Percentiles rank a stretch among this genome's conserved stretches.
phyloP scores from a whole-genome alignment of 1,140 invertebrate species.

The Tribolium madens region DNA sequence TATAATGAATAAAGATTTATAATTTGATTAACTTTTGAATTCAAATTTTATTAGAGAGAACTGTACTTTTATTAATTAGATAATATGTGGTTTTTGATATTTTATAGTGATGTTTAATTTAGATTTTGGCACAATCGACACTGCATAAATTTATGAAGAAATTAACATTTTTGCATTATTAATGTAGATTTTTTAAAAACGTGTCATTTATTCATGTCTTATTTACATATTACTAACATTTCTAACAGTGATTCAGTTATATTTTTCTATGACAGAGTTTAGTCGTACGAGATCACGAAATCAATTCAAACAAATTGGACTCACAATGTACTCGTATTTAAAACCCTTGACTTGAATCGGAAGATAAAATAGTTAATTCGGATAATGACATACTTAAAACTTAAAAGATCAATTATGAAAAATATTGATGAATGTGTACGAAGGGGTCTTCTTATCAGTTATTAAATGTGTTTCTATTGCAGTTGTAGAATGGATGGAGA shows the following conservation, averaged over 20 bases:
- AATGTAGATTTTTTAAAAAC: background rate
- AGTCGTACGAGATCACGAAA: background rate
- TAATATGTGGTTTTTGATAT: too few relatives aligned
- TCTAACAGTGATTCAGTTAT: background rate
- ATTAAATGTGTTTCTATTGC: background rate
- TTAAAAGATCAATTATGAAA: background rate
- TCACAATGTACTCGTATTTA: too few relatives aligned
- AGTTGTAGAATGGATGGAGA: slow-evolving; percentile 20
- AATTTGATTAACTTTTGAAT: too few relatives aligned
- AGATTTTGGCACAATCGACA: too few relatives aligned
- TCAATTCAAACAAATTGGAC: background rate
- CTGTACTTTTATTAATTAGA: background rate
- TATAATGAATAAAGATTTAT: too few relatives aligned
- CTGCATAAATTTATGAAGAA: background rate
- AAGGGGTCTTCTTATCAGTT: background rate
- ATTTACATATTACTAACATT: background rate
- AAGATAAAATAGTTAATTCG: background rate
- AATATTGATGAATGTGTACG: background rate
- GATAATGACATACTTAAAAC: background rate
- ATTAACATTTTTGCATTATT: background rate
- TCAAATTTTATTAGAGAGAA: too few relatives aligned
- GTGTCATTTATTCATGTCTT: background rate
- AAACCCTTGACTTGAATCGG: background rate
- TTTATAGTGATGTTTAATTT: too few relatives aligned
- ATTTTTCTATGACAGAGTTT: background rate